Evolutionary conservation across 2,113 vertebrate species (phyloP).

Genomic region (Morone chrysops): DNA sequence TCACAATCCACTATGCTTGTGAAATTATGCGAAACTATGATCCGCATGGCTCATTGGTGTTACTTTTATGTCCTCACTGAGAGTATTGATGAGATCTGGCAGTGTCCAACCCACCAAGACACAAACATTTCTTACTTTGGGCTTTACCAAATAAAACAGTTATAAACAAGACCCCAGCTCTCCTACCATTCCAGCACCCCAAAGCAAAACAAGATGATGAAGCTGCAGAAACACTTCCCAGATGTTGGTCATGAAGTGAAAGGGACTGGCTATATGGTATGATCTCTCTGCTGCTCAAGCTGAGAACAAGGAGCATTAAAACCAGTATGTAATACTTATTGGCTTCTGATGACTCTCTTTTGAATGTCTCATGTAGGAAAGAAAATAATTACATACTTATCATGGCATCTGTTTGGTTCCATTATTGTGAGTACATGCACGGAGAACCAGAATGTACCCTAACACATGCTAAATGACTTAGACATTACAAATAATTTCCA

Average conservation of each 20-base stretch:
- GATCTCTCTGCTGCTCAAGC: conserved; percentile 21
- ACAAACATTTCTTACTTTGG: conserved; percentile 54
- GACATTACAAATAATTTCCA: conserved; percentile 47
- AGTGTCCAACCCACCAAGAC: conserved; percentile 25
- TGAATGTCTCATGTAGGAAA: conserved; percentile 36
- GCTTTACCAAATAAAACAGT: conserved; percentile 57
- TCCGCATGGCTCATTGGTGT: conserved; percentile 34
- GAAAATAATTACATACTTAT: conserved; percentile 25
- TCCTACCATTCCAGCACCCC: conserved; percentile 39
- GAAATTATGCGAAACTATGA: not conserved
- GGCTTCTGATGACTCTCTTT: conserved; percentile 38
- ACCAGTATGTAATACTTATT: conserved; percentile 6
- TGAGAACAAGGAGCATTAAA: conserved; percentile 35
- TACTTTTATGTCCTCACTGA: conserved; percentile 29
- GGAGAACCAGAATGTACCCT: not conserved
- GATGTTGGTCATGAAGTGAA: conserved; percentile 58
- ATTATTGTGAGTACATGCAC: conserved; percentile 22
- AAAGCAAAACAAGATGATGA: conserved; percentile 71
- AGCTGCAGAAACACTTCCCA: conserved; percentile 65
- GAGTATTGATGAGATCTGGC: conserved; percentile 46
- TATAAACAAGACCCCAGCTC: conserved; percentile 57
- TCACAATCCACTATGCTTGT: not conserved
- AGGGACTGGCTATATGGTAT: conserved; percentile 7
- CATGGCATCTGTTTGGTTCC: conserved; percentile 26
- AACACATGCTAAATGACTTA: conserved; percentile 35